A percentile compares a stretch with the other conserved stretches of the same genome.
phyloP scores from a whole-genome alignment of 2,888 invertebrate species.

The Drosophila dives region DNA sequence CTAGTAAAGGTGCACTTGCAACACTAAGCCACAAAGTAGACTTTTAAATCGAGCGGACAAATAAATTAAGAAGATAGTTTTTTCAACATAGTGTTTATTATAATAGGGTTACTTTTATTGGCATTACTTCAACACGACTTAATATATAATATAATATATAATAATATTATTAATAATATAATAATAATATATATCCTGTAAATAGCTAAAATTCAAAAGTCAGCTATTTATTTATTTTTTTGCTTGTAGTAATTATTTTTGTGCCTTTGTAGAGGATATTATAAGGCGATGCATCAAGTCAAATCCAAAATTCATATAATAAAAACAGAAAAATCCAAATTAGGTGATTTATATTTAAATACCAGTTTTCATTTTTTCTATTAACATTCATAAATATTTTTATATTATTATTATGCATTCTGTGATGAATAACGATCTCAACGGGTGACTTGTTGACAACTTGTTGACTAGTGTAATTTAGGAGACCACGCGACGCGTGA shows the following conservation, averaged over 20 bases:
- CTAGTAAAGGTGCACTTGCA: conserved; percentile 27
- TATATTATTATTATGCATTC: not conserved
- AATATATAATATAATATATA: not conserved
- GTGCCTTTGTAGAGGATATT: not conserved
- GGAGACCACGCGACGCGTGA: conserved; percentile 65
- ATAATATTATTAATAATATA: too few relatives aligned
- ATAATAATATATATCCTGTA: not conserved
- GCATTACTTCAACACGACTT: not conserved
- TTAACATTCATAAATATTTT: not conserved
- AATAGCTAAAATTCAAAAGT: not conserved
- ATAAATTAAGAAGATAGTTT: not conserved
- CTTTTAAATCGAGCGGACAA: not conserved
- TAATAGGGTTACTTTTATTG: too few relatives aligned
- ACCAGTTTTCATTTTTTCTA: not conserved
- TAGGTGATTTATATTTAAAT: not conserved
- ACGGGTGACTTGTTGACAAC: conserved; percentile 1
- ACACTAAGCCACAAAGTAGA: conserved; percentile 42
- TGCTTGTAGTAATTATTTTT: not conserved
- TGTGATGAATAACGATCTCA: not conserved
- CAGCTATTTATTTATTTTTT: too few relatives aligned
- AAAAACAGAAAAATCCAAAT: not conserved
- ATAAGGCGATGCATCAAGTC: not conserved
- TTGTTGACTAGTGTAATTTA: conserved; percentile 60
- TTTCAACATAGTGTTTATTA: not conserved
- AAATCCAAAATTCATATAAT: not conserved